Conservation (phyloP, 2,888 invertebrate species). For the Lepas anatifera region DNA sequence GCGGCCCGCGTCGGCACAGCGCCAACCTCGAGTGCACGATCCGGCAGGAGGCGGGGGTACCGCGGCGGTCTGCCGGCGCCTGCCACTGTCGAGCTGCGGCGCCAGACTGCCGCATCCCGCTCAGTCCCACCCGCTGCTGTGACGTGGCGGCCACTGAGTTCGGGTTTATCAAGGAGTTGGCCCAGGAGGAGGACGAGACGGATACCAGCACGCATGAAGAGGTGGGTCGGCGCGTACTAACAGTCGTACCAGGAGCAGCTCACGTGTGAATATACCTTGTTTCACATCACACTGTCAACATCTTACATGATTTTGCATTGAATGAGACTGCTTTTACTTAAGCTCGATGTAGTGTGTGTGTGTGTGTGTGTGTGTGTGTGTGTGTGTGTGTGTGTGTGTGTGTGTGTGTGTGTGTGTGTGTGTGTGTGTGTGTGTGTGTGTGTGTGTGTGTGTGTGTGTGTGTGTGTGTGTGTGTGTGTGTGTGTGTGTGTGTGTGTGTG, state of each 20-base stretch:
- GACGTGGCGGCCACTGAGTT: conserved; percentile 7
- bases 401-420: background rate
- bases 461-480: background rate
- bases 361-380: background rate
- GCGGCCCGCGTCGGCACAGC: conserved; percentile 16
- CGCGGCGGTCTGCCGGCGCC: conserved; percentile 14
- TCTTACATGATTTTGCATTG: too few relatives aligned
- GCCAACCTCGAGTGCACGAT: conserved; percentile 11
- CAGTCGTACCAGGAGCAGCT: too few relatives aligned
- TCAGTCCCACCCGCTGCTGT: conserved; percentile 6
- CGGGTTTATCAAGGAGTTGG: conserved; percentile 10
- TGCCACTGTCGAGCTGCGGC: background rate
- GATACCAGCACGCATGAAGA: conserved; percentile 12
- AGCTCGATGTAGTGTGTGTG: background rate
- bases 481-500: background rate
- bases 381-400: background rate
- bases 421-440: background rate
- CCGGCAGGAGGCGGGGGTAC: conserved; percentile 20
- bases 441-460: conserved; percentile 11
- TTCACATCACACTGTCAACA: too few relatives aligned
- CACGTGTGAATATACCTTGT: too few relatives aligned
- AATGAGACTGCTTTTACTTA: too few relatives aligned
- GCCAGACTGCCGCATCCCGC: conserved; percentile 3
- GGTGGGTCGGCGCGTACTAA: too few relatives aligned
- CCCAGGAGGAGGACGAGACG: conserved; percentile 8